Evolutionary conservation across 2,797 vertebrate genomes (phyloP).

Genomic region (Hippocampus kuda): DNA sequence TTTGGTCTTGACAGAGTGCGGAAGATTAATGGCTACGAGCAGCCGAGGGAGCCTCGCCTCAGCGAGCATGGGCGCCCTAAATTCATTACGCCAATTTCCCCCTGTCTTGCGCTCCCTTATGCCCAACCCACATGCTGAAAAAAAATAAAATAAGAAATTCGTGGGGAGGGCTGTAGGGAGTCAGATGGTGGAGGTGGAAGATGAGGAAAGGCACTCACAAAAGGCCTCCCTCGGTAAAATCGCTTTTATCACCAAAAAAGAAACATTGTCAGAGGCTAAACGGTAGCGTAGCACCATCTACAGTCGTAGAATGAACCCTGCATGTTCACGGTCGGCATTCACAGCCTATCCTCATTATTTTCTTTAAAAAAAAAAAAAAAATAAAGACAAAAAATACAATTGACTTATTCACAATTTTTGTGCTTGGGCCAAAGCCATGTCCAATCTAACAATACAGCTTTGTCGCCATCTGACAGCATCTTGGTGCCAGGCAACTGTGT

Average conservation of each 20-base stretch:
- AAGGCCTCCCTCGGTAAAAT: not conserved
- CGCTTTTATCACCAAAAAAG: not conserved
- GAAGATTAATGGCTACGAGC: constrained; percentile 78
- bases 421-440: no score
- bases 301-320: not conserved
- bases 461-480: no score
- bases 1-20: constrained; percentile 79
- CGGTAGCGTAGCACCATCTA: not conserved
- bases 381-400: no score
- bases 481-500: no score
- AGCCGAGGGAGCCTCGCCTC: constrained; percentile 71
- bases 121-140: constrained; percentile 38
- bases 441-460: no score
- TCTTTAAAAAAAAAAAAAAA: no score
- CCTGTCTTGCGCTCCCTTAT: constrained; percentile 62
- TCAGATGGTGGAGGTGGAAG: constrained; percentile 28
- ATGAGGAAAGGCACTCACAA: not conserved
- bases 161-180: constrained; percentile 35
- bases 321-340: not conserved
- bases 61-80: constrained; percentile 75
- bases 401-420: no score
- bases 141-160: constrained; percentile 48
- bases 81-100: constrained; percentile 83
- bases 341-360: not conserved
- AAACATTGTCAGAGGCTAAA: not conserved